Evolutionary conservation across 1,140 invertebrate species (phyloP).

Genomic region (Araneus ventricosus): DNA sequence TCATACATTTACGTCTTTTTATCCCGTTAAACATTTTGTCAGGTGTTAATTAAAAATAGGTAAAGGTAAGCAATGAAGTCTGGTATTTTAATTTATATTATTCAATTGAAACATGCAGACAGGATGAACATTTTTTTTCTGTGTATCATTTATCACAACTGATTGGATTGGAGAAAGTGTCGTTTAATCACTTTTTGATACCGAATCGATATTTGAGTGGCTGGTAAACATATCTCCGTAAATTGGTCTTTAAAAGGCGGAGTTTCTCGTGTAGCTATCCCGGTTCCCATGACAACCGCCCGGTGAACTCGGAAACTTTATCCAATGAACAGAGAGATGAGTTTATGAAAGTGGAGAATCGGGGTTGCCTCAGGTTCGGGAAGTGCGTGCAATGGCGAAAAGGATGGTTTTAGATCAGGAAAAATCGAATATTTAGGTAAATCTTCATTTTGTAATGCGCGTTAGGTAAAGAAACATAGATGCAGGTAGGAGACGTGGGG

Average conservation of each 20-base stretch:
- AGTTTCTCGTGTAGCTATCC: not conserved
- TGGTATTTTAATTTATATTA: too few species aligned
- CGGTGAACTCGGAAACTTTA: slow-evolving; percentile 21
- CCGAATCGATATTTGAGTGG: slow-evolving; percentile 12
- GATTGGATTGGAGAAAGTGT: not conserved
- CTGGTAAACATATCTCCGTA: slow-evolving; percentile 17
- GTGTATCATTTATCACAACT: not conserved
- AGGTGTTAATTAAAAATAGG: too few species aligned
- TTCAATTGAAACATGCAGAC: too few species aligned
- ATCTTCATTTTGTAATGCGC: too few species aligned
- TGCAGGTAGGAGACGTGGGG: too few species aligned
- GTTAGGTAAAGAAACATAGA: too few species aligned
- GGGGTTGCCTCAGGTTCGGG: not conserved
- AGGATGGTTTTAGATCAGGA: not conserved
- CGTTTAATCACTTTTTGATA: not conserved
- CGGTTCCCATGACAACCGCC: slow-evolving; percentile 50
- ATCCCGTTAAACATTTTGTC: too few species aligned
- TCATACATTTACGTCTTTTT: too few species aligned
- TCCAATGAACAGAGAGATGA: slow-evolving; percentile 37
- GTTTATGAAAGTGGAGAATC: slow-evolving; percentile 39
- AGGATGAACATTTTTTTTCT: too few species aligned
- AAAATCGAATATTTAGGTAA: too few species aligned
- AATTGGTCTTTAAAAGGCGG: slow-evolving; percentile 18
- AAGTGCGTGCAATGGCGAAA: not conserved
- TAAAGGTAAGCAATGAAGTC: too few species aligned